Conservation (phyloP, 1,140 invertebrate species). For the Reticulitermes speratus region DNA sequence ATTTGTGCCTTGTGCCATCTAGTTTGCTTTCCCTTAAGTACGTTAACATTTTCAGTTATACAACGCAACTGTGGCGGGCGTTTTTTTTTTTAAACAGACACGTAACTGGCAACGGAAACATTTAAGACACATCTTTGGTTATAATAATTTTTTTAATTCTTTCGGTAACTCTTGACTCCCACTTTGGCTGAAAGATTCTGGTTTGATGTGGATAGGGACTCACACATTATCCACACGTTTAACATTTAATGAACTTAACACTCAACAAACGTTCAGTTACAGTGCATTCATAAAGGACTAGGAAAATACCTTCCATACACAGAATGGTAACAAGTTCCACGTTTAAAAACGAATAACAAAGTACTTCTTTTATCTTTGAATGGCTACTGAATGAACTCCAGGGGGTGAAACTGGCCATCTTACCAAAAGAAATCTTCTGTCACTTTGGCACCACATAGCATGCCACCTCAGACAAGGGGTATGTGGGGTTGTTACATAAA, state of each 20-base stretch:
- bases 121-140: constrained; percentile 33
- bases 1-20: constrained; percentile 8
- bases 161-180: constrained; percentile 21
- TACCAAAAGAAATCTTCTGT: background rate
- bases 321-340: constrained; percentile 18
- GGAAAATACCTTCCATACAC: constrained; percentile 21
- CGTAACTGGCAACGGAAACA: constrained; percentile 24
- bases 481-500: background rate
- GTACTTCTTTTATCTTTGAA: background rate
- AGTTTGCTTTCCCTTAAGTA: constrained; percentile 24
- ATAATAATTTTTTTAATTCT: constrained; percentile 21
- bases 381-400: background rate
- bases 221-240: background rate
- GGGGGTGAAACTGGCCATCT: background rate
- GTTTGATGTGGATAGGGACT: background rate
- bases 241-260: constrained; percentile 23
- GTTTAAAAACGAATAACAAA: constrained; percentile 18
- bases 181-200: constrained; percentile 5
- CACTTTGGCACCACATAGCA: background rate
- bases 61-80: constrained; percentile 18
- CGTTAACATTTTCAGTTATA: constrained; percentile 20
- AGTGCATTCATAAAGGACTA: constrained; percentile 23
- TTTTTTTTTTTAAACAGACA: constrained; percentile 15
- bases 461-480: background rate
- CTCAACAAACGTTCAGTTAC: constrained; percentile 9